Evolutionary conservation across 2,888 invertebrate genomes (phyloP), one percentile per base, ranked within the genome.

Genomic region (Graphium colonna): DNA sequence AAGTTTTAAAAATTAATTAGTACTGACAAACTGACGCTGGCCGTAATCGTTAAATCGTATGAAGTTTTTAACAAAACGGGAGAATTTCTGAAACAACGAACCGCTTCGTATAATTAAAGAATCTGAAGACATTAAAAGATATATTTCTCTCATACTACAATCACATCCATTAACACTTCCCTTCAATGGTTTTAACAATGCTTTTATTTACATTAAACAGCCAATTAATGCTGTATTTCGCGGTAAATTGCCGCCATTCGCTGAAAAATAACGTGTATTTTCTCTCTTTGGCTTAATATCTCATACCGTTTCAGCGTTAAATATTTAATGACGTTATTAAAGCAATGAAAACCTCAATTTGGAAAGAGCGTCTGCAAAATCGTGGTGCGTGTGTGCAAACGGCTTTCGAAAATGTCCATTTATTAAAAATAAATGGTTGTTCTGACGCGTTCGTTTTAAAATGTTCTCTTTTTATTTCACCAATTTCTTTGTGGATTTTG

Each of bases 151-250:
- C 12, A 46, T 26, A 26, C 40, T 10, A 17, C 42, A 52, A 52
- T 47, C 38, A 26, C 26, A 38, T 47, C 42, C 42, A 42, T 52
- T 52, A 52, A 21, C 47, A 38, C 42, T 42, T 47, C 21, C 36
- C 17, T 12, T 42, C 8, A 39, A 53, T 33, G 40, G 21, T 43
- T 47, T 26, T 10, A 43, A 44, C 26, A 48, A 39, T 26, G n/a
- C 28, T 5, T 31, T 33, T 39, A 44, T 15, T 39, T 43, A 18
- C 17, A 39, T 28, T 53, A 39, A 18, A 31, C 3, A 46, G 36
- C 12, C 31, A 36, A 39, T 38, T 36, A 36, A n/a, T 13, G 36
- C 12, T 36, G 9, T 36, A 36, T 12, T 36, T 36, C 36, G 36
- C 36, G 7, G 36, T 13, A 41, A 28, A 48, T 40, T 41, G 39